These are phyloP conservation scores for Drosophila colorata DNA, from an alignment of 2,888 invertebrate genomes.

Conservation along the genomic window DNA sequence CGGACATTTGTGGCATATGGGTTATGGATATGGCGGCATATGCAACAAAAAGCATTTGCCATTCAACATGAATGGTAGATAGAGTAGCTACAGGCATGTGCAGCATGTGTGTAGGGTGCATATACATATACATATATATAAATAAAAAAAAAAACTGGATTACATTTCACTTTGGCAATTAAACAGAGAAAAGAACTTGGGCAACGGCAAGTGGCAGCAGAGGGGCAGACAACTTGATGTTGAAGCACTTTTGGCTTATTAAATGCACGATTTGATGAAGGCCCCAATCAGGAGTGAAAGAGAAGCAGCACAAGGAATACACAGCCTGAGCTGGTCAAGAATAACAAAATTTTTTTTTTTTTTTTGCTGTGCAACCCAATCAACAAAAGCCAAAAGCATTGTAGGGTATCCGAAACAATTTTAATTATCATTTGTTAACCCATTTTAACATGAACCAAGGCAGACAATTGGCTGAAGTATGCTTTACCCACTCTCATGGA, in stretches of 20 bases:
- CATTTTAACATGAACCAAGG: conserved; percentile 12
- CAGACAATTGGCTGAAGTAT: conserved; percentile 11
- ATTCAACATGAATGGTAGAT: conserved; percentile 42
- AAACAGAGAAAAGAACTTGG: conserved; percentile 41
- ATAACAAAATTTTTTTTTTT: conserved; percentile 2
- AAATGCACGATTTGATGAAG: conserved; percentile 57
- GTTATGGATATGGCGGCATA: conserved; percentile 58
- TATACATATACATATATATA: neutral
- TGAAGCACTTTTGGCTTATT: conserved; percentile 62
- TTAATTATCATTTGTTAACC: conserved; percentile 48
- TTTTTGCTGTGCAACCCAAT: conserved; percentile 11
- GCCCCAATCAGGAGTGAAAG: conserved; percentile 18
- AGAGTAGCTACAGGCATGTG: neutral
- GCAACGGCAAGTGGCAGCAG: conserved; percentile 1
- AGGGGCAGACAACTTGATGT: conserved; percentile 39
- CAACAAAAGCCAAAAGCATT: conserved; percentile 17
- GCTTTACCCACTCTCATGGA: conserved; percentile 4
- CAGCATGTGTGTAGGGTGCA: neutral
- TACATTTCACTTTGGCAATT: conserved; percentile 69
- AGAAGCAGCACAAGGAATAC: neutral
- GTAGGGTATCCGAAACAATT: conserved; percentile 13
- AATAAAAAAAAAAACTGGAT: conserved; percentile 44
- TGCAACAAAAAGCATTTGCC: conserved; percentile 51
- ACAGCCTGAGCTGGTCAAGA: conserved; percentile 8
- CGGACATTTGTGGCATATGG: conserved; percentile 67